Evolutionary conservation across 2,888 invertebrate species (phyloP).

Genomic region (Volucella zonaria): DNA sequence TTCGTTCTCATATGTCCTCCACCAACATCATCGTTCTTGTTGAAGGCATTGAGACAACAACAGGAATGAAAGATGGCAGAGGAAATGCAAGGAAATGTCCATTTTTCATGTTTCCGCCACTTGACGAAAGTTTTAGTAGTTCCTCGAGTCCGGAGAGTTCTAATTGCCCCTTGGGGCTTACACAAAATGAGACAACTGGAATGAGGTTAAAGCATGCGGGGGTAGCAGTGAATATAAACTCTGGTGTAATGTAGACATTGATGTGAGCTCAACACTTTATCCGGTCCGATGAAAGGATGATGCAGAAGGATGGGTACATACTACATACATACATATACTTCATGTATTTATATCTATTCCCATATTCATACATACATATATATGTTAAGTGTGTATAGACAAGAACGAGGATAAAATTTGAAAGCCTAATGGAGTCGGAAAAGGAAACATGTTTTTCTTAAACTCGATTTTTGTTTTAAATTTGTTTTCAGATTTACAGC

Average conservation of each 20-base stretch:
- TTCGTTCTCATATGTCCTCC: slow-evolving; percentile 29
- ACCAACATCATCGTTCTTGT: slow-evolving; percentile 35
- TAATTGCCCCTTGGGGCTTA: slow-evolving; percentile 72
- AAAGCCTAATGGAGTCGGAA: slow-evolving; percentile 64
- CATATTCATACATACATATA: background rate
- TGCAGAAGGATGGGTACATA: slow-evolving; percentile 20
- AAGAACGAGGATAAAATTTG: slow-evolving; percentile 29
- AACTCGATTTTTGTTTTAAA: slow-evolving; percentile 61
- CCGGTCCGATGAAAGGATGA: slow-evolving; percentile 43
- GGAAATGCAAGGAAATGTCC: slow-evolving; percentile 73
- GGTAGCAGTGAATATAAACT: background rate
- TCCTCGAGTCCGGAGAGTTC: slow-evolving; percentile 67
- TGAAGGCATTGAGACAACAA: slow-evolving; percentile 46
- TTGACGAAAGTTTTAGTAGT: slow-evolving; percentile 72
- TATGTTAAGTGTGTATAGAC: background rate
- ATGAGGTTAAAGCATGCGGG: background rate
- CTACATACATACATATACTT: background rate
- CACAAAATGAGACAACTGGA: slow-evolving; percentile 51
- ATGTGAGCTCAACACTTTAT: slow-evolving; percentile 69
- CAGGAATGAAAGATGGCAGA: slow-evolving; percentile 48
- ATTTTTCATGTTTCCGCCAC: slow-evolving; percentile 74
- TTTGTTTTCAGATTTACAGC: slow-evolving; percentile 42
- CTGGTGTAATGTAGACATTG: slow-evolving; percentile 52
- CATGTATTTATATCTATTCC: background rate
- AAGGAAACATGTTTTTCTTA: slow-evolving; percentile 42